These are phyloP conservation scores for Synergus japonicus DNA, from an alignment of 2,888 invertebrate species.

Conservation along the genomic window DNA sequence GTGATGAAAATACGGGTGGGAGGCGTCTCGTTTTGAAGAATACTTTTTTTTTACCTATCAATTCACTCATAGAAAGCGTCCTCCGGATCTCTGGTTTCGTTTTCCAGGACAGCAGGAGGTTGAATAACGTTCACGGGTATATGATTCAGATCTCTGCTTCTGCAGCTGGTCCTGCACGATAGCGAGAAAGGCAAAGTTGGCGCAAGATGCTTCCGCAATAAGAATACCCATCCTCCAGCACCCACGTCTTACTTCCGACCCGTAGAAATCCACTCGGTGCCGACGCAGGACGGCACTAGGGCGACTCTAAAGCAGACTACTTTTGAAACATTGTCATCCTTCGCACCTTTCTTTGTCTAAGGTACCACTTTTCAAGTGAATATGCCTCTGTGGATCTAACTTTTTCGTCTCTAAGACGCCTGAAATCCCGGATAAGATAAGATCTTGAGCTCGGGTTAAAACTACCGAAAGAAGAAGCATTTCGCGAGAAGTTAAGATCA, in stretches of 20 bases:
- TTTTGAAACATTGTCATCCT: constrained; percentile 42
- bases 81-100: neutral
- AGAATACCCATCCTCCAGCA: constrained; percentile 35
- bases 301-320: constrained; percentile 18
- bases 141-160: constrained; percentile 23
- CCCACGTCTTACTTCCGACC: constrained; percentile 39
- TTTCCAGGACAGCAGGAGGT: neutral
- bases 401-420: constrained; percentile 4
- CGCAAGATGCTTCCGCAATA: constrained; percentile 47
- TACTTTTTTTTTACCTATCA: too few relatives aligned
- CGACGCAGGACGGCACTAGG: constrained; percentile 20
- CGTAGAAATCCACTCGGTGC: constrained; percentile 34
- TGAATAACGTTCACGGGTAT: constrained; percentile 13
- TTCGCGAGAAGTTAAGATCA: constrained; percentile 39
- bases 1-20: too few relatives aligned
- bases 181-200: constrained; percentile 43
- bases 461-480: constrained; percentile 38
- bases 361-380: constrained; percentile 42
- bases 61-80: constrained; percentile 8
- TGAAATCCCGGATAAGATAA: constrained; percentile 22
- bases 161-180: constrained; percentile 42
- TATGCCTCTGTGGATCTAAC: constrained; percentile 40
- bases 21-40: too few relatives aligned
- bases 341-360: constrained; percentile 39
- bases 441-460: constrained; percentile 20